Conservation (phyloP, 1,140 invertebrate species). For the Zophobas atratus region DNA sequence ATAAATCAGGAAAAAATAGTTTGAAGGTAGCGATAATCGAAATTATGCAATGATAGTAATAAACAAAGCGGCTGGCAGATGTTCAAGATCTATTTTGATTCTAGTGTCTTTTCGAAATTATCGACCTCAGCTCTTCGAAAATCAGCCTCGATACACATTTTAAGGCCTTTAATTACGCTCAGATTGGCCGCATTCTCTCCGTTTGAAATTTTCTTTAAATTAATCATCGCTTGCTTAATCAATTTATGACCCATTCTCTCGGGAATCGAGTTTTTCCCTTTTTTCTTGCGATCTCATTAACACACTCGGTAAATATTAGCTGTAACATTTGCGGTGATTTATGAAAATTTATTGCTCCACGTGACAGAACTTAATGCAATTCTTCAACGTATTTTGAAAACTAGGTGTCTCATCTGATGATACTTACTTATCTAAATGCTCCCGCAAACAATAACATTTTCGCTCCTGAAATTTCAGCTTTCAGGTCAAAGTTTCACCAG, state of each 20-base stretch:
- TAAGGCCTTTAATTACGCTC: no score
- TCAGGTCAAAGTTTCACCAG: no score
- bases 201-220: neutral
- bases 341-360: constrained; percentile 20
- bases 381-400: neutral
- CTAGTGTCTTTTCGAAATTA: constrained; percentile 4
- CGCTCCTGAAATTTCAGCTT: no score
- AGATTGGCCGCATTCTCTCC: neutral
- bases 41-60: constrained; percentile 6
- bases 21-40: constrained; percentile 12
- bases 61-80: constrained; percentile 11
- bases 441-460: no score
- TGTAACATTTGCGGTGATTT: constrained; percentile 24
- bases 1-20: constrained; percentile 10
- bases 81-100: constrained; percentile 8
- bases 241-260: neutral
- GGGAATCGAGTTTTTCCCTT: constrained; percentile 6
- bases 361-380: constrained; percentile 7
- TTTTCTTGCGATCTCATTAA: neutral
- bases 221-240: constrained; percentile 21
- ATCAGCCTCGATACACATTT: neutral
- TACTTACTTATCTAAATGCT: no score
- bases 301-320: constrained; percentile 21
- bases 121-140: neutral
- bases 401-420: neutral